These are phyloP conservation scores for Halcyon leucocephala DNA, from an alignment of 2,797 vertebrate genomes.

Conservation along the genomic window DNA sequence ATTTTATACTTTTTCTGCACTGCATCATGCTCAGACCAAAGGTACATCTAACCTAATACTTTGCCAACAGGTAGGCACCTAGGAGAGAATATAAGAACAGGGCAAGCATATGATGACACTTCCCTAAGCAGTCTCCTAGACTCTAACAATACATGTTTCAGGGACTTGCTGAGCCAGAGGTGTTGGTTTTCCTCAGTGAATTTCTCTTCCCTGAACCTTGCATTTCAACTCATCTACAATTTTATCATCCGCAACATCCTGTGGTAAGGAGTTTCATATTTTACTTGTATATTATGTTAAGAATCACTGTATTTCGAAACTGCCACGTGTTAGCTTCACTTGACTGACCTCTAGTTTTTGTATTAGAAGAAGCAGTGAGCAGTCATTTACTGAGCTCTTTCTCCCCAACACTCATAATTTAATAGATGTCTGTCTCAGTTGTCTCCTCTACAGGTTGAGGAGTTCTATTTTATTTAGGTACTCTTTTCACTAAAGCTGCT, in stretches of 20 bases:
- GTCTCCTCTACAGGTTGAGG: not conserved
- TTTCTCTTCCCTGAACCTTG: slow-evolving; percentile 5
- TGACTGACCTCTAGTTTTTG: not conserved
- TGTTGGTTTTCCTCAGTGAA: not conserved
- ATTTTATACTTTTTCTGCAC: not conserved
- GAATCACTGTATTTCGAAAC: not conserved
- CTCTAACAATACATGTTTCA: not conserved
- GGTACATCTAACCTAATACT: not conserved
- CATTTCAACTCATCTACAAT: not conserved
- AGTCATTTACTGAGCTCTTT: not conserved
- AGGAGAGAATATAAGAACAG: not conserved
- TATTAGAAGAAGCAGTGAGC: not conserved
- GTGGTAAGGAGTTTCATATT: not conserved
- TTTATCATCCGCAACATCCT: slow-evolving; percentile 21
- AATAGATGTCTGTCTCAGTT: slow-evolving; percentile 26
- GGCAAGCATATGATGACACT: not conserved
- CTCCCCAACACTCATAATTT: not conserved
- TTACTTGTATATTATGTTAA: not conserved
- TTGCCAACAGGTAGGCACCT: not conserved
- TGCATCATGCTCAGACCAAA: not conserved
- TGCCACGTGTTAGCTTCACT: not conserved
- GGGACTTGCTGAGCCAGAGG: slow-evolving; percentile 8
- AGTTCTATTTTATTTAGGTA: not conserved
- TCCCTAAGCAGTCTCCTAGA: not conserved
- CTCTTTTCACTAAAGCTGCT: slow-evolving; percentile 10